Evolutionary conservation across 92 coral and sea anemone genomes (phyloP).

Genomic region (Porites lobata): DNA sequence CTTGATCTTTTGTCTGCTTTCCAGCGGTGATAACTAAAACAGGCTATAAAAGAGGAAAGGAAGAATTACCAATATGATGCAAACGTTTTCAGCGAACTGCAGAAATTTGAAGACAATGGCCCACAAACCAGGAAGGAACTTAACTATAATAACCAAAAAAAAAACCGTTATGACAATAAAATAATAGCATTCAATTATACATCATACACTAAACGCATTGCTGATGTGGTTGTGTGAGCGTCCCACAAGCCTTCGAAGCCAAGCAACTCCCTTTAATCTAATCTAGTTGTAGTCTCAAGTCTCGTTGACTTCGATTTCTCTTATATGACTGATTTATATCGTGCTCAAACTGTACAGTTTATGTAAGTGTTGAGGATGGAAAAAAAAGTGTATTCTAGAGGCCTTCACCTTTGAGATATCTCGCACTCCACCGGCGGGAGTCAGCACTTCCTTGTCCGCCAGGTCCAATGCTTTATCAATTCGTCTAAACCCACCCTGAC

Average conservation of each 20-base stretch:
- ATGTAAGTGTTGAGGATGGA: background rate
- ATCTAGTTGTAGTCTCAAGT: no score
- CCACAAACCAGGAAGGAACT: no score
- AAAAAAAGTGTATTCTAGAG: background rate
- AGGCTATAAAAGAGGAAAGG: background rate
- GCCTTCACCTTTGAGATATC: slow-evolving; percentile 16
- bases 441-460: slow-evolving; percentile 83
- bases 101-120: background rate
- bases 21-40: slow-evolving; percentile 69
- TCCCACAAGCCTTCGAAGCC: no score
- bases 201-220: no score
- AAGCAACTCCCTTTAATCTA: no score
- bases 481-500: slow-evolving; percentile 69
- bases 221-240: no score
- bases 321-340: no score
- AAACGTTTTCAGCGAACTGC: background rate
- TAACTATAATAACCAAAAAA: no score
- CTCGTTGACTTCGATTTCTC: no score
- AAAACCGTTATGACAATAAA: no score
- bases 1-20: slow-evolving; percentile 60
- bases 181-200: no score
- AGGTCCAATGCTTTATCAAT: slow-evolving; percentile 80
- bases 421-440: slow-evolving; percentile 68
- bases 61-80: background rate
- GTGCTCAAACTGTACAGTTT: no score